Conservation (phyloP, 2,888 invertebrate genomes). For the Endotricha flammealis region DNA sequence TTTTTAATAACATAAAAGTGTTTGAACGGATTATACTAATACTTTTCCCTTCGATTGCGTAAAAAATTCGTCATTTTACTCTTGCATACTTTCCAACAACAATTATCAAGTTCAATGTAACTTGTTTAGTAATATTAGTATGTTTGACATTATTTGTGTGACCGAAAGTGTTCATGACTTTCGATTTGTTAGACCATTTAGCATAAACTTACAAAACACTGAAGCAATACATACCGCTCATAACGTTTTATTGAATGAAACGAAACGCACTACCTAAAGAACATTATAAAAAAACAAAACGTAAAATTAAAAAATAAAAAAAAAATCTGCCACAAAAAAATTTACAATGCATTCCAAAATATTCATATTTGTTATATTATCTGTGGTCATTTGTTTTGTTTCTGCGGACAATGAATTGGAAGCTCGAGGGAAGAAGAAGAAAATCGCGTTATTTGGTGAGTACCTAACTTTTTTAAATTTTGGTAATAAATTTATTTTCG, state of each 20-base stretch:
- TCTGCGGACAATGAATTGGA: slow-evolving; percentile 34
- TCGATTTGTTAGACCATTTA: slow-evolving; percentile 36
- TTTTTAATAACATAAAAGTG: too few relatives aligned
- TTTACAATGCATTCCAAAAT: slow-evolving; percentile 27
- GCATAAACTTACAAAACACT: slow-evolving; percentile 15
- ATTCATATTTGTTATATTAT: slow-evolving; percentile 27
- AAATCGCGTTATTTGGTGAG: slow-evolving; percentile 60
- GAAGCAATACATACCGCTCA: slow-evolving; percentile 1
- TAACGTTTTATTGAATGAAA: slow-evolving; percentile 7
- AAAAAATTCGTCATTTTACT: slow-evolving; percentile 13
- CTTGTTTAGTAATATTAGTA: slow-evolving; percentile 33
- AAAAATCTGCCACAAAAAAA: neutral
- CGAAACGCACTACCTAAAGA: neutral
- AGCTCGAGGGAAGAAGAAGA: slow-evolving; percentile 62
- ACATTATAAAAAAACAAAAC: neutral
- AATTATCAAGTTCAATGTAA: slow-evolving; percentile 41
- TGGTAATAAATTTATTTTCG: neutral
- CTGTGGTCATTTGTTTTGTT: slow-evolving; percentile 27
- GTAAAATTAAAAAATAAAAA: slow-evolving; percentile 1
- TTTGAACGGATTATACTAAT: too few relatives aligned
- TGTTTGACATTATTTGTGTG: slow-evolving; percentile 6
- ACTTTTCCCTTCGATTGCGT: too few relatives aligned
- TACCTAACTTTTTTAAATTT: slow-evolving; percentile 11
- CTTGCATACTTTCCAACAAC: slow-evolving; percentile 16
- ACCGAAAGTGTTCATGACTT: slow-evolving; percentile 21